A percentile compares a stretch with the other conserved stretches of the same genome.
Conservation (phyloP, 2,113 vertebrate species). For the Hippoglossus stenolepis region DNA sequence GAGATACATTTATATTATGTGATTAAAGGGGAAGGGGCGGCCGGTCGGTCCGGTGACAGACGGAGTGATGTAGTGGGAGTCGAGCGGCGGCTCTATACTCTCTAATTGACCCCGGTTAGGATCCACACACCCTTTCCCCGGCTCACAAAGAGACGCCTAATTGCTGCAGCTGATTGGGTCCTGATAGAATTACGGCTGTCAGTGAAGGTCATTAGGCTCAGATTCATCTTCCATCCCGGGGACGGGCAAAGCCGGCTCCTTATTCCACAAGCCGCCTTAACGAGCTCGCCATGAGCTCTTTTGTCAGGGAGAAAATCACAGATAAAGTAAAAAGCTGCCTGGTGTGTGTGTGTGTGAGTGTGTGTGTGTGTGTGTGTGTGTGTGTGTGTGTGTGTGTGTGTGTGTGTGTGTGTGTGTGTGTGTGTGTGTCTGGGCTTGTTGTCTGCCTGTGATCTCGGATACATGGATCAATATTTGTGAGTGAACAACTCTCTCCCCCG, state of each 20-base stretch:
- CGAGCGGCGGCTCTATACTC: conserved; percentile 56
- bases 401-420: conserved; percentile 1
- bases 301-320: conserved; percentile 56
- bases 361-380: neutral
- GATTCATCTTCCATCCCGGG: conserved; percentile 66
- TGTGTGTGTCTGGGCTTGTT: neutral
- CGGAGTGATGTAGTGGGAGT: conserved; percentile 65
- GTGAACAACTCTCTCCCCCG: conserved; percentile 39
- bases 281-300: conserved; percentile 56
- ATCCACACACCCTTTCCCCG: conserved; percentile 65
- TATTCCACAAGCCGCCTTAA: conserved; percentile 54
- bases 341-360: neutral
- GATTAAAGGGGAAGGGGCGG: conserved; percentile 59
- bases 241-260: conserved; percentile 49
- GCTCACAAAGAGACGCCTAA: conserved; percentile 77
- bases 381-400: neutral
- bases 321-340: conserved; percentile 33
- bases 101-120: conserved; percentile 81
- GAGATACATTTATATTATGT: conserved; percentile 76
- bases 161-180: conserved; percentile 80
- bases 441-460: conserved; percentile 36
- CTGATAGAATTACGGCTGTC: conserved; percentile 83
- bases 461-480: conserved; percentile 54
- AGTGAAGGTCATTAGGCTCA: conserved; percentile 79
- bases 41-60: conserved; percentile 44